Conservation (phyloP, 2,888 invertebrate species). For the Drosophila nigritarsus region DNA sequence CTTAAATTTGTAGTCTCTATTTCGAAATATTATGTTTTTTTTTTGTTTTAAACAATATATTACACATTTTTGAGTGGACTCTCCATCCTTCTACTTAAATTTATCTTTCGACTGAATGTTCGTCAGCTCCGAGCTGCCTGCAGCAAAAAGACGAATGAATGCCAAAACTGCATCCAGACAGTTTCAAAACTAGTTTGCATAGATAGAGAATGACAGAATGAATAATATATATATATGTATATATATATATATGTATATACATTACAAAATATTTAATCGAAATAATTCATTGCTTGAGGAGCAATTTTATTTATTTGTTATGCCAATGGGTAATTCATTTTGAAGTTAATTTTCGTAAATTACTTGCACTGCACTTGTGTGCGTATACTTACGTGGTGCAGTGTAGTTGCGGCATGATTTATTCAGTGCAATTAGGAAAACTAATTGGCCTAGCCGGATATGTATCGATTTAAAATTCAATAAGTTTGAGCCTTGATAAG, state of each 20-base stretch:
- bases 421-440: slow-evolving; percentile 66
- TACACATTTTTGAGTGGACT: no score
- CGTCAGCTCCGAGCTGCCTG: neutral
- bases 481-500: slow-evolving; percentile 67
- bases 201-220: neutral
- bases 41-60: no score
- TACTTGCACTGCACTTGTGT: slow-evolving; percentile 1
- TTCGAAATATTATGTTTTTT: neutral
- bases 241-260: neutral
- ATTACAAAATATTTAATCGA: neutral
- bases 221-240: neutral
- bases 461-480: slow-evolving; percentile 73
- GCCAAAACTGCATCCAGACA: neutral
- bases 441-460: slow-evolving; percentile 67
- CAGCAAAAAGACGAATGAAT: neutral
- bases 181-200: slow-evolving; percentile 1
- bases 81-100: neutral
- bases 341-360: slow-evolving; percentile 7
- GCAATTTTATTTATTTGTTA: slow-evolving; percentile 1
- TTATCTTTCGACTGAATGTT: neutral
- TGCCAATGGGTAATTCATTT: slow-evolving; percentile 2
- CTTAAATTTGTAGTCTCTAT: rapidly evolving
- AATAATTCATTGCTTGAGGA: slow-evolving; percentile 29
- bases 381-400: neutral
- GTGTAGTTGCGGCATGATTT: slow-evolving; percentile 57